These are phyloP conservation scores for Ormyrus nitidulus DNA, from an alignment of 2,888 invertebrate genomes.

Conservation along the genomic window DNA sequence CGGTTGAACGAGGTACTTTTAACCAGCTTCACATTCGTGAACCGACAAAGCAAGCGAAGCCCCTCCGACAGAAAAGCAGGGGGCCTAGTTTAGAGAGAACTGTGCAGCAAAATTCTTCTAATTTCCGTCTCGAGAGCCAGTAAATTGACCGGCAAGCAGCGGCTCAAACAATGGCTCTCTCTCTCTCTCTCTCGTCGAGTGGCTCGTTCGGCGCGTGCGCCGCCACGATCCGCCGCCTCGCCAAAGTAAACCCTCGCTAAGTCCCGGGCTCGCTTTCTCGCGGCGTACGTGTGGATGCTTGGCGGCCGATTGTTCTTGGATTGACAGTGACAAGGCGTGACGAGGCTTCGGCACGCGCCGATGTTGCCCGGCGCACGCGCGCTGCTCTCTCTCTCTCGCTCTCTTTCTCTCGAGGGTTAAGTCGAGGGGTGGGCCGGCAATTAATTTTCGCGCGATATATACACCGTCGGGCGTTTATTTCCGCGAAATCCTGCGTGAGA, in stretches of 20 bases:
- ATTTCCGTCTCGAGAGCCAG: too few relatives aligned
- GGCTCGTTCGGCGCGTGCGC: background rate
- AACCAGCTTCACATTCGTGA: too few relatives aligned
- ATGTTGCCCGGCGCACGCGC: conserved; percentile 37
- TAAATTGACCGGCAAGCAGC: too few relatives aligned
- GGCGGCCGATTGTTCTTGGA: conserved; percentile 47
- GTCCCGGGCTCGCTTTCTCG: background rate
- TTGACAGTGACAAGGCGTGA: conserved; percentile 67
- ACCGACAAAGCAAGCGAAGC: too few relatives aligned
- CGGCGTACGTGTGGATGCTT: conserved; percentile 7
- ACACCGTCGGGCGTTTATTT: background rate
- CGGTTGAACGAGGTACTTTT: too few relatives aligned
- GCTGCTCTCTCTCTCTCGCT: too few relatives aligned
- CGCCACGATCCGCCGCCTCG: background rate
- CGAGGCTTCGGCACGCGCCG: conserved; percentile 65
- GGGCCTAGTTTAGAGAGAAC: too few relatives aligned
- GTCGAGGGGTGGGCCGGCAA: background rate
- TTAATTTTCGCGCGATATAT: conserved; percentile 15
- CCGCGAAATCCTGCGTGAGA: background rate
- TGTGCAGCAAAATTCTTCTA: too few relatives aligned
- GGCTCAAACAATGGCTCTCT: background rate
- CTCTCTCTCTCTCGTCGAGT: background rate
- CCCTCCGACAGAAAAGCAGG: too few relatives aligned
- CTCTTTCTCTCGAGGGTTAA: background rate
- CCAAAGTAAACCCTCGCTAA: background rate